These are phyloP conservation scores for Vanessa tameamea DNA, from an alignment of 1,140 invertebrate species.

Conservation along the genomic window DNA sequence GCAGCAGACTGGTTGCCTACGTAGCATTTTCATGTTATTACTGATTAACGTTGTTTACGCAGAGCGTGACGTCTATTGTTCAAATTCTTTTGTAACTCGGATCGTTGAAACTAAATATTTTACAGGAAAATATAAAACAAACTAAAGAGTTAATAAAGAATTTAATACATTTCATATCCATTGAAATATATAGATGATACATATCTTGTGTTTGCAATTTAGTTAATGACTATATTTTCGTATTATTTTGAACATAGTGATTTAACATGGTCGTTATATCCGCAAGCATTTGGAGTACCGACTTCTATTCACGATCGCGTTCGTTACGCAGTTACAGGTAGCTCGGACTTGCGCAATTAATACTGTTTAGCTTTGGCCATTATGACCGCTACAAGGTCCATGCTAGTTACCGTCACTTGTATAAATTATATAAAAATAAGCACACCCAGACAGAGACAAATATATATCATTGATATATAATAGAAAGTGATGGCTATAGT, in stretches of 20 bases:
- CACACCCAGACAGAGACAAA: constrained; percentile 61
- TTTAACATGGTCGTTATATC: neutral
- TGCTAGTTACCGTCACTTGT: constrained; percentile 76
- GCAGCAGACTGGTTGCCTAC: too few relatives aligned
- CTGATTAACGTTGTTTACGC: too few relatives aligned
- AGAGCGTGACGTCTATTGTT: too few relatives aligned
- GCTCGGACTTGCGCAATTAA: constrained; percentile 18
- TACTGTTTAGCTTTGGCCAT: constrained; percentile 61
- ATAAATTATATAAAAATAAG: constrained; percentile 80
- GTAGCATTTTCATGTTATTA: too few relatives aligned
- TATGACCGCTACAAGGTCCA: constrained; percentile 71
- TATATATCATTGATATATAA: constrained; percentile 49
- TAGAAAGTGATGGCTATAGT: constrained; percentile 68
- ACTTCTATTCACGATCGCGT: neutral
- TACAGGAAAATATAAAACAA: too few relatives aligned
- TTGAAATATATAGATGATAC: too few relatives aligned
- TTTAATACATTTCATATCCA: too few relatives aligned
- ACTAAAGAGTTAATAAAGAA: too few relatives aligned
- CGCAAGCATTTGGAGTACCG: neutral
- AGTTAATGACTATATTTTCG: neutral
- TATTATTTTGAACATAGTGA: neutral
- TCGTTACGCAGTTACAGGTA: constrained; percentile 16
- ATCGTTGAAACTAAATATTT: too few relatives aligned
- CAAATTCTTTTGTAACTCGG: too few relatives aligned
- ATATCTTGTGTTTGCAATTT: too few relatives aligned